Evolutionary conservation across 2,113 vertebrate species (phyloP).

Genomic region (Carettochelys insculpta): DNA sequence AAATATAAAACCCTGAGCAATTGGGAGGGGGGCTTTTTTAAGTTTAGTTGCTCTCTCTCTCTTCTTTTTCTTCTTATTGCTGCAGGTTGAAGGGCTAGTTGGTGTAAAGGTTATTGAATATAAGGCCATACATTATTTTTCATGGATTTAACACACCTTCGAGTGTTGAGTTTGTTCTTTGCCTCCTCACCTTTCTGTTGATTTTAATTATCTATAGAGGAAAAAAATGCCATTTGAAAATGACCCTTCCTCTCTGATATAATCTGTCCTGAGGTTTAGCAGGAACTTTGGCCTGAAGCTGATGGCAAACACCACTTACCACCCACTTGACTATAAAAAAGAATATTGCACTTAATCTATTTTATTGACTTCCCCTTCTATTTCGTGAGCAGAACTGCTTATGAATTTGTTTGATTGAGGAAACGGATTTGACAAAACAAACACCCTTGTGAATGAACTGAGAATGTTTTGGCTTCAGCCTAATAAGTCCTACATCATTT

Average conservation of each 20-base stretch:
- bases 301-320: background rate
- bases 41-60: background rate
- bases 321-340: background rate
- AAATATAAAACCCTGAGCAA: background rate
- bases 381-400: background rate
- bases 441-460: background rate
- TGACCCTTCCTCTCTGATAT: background rate
- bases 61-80: background rate
- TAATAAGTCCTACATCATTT: background rate
- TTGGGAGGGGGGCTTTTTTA: background rate
- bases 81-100: background rate
- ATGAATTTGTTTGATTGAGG: background rate
- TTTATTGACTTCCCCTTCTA: background rate
- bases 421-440: background rate
- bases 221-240: background rate
- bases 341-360: background rate
- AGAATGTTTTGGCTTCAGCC: background rate
- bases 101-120: background rate
- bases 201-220: background rate
- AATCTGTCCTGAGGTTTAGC: background rate
- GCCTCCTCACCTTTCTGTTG: background rate
- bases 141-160: background rate
- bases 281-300: background rate
- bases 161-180: background rate
- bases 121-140: background rate